These are phyloP conservation scores for Mastigias papua DNA, from an alignment of 30 jellyfish, hydroid and myxozoan genomes.

Conservation along the genomic window DNA sequence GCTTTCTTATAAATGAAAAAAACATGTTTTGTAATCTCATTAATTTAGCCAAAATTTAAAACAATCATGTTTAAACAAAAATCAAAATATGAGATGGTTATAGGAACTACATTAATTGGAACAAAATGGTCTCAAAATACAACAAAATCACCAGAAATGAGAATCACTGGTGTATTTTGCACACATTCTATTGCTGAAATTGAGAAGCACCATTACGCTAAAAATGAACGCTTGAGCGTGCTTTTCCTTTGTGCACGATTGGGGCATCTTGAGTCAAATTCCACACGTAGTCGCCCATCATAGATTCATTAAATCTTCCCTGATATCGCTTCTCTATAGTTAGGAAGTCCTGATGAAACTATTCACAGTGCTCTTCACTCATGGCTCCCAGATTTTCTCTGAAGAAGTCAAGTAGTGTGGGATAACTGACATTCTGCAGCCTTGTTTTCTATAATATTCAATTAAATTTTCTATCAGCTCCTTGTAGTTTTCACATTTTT, in stretches of 20 bases:
- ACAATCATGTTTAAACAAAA: not conserved
- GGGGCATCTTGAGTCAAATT: not conserved
- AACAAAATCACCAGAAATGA: not conserved
- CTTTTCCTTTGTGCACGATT: not conserved
- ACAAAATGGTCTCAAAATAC: not conserved
- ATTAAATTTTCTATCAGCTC: not conserved
- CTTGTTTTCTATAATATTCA: conserved; percentile 1
- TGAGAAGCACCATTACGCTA: not conserved
- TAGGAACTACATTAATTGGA: not conserved
- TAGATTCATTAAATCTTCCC: conserved; percentile 20
- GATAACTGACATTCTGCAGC: not conserved
- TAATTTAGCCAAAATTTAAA: not conserved
- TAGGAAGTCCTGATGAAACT: conserved; percentile 2
- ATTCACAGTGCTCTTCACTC: conserved; percentile 26
- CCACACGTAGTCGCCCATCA: conserved; percentile 26
- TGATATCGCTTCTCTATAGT: conserved; percentile 28
- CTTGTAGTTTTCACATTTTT: not conserved
- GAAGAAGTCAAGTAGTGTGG: conserved; percentile 1
- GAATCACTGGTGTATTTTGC: not conserved
- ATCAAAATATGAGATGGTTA: not conserved
- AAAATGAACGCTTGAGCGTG: not conserved
- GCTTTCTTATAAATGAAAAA: not conserved
- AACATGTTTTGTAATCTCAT: not conserved
- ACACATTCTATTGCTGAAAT: not conserved
- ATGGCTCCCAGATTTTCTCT: conserved; percentile 28